These are phyloP conservation scores for Fratercula arctica DNA, from an alignment of 2,797 vertebrate species.

Conservation along the genomic window DNA sequence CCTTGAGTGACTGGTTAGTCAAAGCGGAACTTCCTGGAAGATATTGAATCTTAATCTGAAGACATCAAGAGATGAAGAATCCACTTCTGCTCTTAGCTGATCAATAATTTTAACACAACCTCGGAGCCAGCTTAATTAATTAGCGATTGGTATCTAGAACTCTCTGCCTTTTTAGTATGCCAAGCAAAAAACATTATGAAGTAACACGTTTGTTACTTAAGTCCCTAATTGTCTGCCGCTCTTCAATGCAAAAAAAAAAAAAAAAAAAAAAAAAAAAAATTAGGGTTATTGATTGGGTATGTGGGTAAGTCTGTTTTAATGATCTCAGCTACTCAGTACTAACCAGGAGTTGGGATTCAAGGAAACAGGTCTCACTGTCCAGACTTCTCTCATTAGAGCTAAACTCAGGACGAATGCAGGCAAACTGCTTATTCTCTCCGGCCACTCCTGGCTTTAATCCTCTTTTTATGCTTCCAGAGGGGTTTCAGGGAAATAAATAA, in stretches of 20 bases:
- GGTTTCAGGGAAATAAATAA: neutral
- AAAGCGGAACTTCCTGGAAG: neutral
- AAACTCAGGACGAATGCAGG: neutral
- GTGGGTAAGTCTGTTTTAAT: neutral
- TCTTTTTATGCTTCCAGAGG: neutral
- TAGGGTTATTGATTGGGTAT: neutral
- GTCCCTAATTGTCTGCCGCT: neutral
- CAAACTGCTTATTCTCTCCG: neutral
- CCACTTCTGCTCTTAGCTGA: neutral
- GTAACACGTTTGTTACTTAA: neutral
- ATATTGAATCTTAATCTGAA: neutral
- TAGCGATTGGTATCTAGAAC: conserved; percentile 7
- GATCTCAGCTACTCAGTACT: neutral
- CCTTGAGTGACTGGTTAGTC: neutral
- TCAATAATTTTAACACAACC: neutral
- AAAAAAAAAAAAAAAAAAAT: neutral
- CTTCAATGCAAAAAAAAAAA: neutral
- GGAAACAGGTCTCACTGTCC: neutral
- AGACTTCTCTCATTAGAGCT: neutral
- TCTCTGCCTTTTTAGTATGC: neutral
- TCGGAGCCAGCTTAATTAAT: neutral
- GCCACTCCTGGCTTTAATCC: neutral
- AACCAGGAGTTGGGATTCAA: neutral
- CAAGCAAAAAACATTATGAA: neutral
- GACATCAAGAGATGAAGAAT: neutral